These are phyloP conservation scores for Liasis olivaceus DNA, from an alignment of 2,797 vertebrate genomes.

Conservation along the genomic window DNA sequence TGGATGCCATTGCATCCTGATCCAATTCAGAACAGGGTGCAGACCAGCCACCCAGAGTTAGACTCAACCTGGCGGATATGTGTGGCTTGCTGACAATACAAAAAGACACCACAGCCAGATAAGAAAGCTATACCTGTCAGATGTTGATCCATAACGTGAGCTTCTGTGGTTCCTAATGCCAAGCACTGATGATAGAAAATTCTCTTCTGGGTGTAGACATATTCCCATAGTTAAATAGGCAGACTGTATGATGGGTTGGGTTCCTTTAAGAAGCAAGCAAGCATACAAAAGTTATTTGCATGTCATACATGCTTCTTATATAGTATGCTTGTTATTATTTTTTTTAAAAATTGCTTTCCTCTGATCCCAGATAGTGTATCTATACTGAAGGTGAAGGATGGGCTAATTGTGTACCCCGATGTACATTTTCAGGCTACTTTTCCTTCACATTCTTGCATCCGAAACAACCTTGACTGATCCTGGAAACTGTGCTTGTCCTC, in stretches of 20 bases:
- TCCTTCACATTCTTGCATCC: constrained; percentile 12
- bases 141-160: neutral
- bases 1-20: constrained; percentile 24
- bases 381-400: neutral
- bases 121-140: neutral
- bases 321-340: neutral
- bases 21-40: too few species aligned
- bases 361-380: neutral
- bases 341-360: neutral
- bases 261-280: neutral
- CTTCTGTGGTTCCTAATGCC: too few species aligned
- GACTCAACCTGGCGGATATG: constrained; percentile 28
- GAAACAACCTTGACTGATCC: constrained; percentile 35
- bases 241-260: neutral
- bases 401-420: neutral
- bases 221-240: neutral
- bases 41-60: constrained; percentile 37
- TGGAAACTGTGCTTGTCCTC: constrained; percentile 15
- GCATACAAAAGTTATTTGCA: neutral
- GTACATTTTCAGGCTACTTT: neutral
- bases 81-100: neutral
- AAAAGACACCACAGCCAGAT: neutral
- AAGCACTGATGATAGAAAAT: neutral
- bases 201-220: neutral
- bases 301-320: neutral